These are phyloP conservation scores for Myiopsitta monachus DNA, from an alignment of 2,113 vertebrate species.

Conservation along the genomic window DNA sequence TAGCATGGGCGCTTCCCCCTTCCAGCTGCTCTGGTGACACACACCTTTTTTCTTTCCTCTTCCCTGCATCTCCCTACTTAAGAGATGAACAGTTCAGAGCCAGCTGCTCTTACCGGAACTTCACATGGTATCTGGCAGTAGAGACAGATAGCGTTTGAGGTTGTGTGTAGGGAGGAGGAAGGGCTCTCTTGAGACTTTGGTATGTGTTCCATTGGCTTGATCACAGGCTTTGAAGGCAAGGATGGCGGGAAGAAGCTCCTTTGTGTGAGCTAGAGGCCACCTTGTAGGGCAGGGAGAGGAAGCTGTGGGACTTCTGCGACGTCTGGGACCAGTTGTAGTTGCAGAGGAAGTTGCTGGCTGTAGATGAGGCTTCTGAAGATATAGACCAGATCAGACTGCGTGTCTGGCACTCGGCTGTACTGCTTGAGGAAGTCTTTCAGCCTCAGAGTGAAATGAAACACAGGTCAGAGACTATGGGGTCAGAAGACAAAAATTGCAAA, in stretches of 20 bases:
- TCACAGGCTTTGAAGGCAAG: neutral
- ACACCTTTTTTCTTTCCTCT: neutral
- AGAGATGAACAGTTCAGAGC: neutral
- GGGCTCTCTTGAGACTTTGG: neutral
- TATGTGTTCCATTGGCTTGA: neutral
- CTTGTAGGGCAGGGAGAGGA: neutral
- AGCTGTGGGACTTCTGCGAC: neutral
- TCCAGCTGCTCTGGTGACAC: accelerated
- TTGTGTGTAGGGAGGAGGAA: neutral
- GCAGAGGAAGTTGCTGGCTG: conserved; percentile 49
- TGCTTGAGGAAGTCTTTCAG: neutral
- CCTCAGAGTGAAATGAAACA: neutral
- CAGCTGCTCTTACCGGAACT: neutral
- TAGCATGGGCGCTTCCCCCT: neutral
- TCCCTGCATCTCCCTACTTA: neutral
- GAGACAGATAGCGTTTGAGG: neutral
- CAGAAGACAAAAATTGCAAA: conserved; percentile 35
- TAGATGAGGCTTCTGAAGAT: conserved; percentile 37
- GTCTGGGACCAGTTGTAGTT: neutral
- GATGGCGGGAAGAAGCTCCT: neutral
- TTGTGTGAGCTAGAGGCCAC: neutral
- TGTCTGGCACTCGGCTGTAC: neutral
- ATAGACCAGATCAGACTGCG: neutral
- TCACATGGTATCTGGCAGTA: neutral
- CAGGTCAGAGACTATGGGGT: conserved; percentile 29